A percentile compares a stretch with the other conserved stretches of the same genome.
phyloP scores from a whole-genome alignment of 2,888 invertebrate species.

The Drosophila conformis region DNA sequence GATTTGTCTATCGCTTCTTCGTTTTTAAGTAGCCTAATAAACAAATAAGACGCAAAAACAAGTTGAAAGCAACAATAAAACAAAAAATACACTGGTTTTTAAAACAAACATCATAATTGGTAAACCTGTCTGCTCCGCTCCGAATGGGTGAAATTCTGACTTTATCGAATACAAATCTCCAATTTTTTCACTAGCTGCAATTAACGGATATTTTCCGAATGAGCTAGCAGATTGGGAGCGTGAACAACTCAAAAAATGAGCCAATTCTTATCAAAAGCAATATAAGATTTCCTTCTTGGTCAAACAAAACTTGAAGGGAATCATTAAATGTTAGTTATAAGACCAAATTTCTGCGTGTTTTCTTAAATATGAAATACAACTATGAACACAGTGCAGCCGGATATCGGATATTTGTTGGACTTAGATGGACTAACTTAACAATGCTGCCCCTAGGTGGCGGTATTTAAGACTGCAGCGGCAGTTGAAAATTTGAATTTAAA shows the following conservation, averaged over 20 bases:
- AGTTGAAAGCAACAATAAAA: slow-evolving; percentile 13
- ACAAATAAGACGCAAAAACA: neutral
- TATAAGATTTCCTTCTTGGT: neutral
- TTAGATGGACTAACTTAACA: no score
- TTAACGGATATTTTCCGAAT: neutral
- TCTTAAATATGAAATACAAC: neutral
- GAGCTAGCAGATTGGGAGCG: no score
- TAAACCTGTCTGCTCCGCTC: neutral
- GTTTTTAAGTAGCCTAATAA: slow-evolving; percentile 1
- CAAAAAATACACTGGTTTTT: neutral
- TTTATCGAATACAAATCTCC: no score
- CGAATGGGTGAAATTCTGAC: neutral
- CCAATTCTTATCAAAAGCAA: neutral
- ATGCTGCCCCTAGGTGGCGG: neutral
- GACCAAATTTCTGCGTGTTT: neutral
- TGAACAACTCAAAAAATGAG: neutral
- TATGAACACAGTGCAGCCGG: neutral
- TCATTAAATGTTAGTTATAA: neutral
- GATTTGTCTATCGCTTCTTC: neutral
- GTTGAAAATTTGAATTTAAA: neutral
- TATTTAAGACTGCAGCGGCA: no score
- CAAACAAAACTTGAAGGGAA: neutral
- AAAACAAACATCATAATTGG: neutral
- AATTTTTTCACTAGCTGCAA: neutral
- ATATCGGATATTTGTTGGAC: neutral